Conservation (phyloP, 2,113 vertebrate genomes). For the Petroica traversi region DNA sequence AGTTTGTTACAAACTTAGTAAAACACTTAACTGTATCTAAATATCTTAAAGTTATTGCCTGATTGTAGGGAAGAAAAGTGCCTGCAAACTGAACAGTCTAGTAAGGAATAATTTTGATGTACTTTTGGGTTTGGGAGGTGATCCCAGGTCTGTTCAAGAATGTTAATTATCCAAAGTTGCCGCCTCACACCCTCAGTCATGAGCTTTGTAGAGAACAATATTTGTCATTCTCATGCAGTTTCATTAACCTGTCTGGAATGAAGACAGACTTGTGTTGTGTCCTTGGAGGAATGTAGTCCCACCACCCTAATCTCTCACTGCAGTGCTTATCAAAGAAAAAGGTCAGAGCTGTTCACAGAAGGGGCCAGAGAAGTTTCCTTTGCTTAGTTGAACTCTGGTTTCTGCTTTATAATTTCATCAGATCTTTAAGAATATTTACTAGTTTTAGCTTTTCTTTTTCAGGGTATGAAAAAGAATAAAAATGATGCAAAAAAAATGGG, state of each 20-base stretch:
- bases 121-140: not conserved
- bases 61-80: not conserved
- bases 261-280: conserved; percentile 54
- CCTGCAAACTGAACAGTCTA: not conserved
- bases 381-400: not conserved
- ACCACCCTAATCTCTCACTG: conserved; percentile 5
- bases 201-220: conserved; percentile 27
- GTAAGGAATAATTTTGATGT: not conserved
- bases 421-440: not conserved
- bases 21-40: not conserved
- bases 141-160: not conserved
- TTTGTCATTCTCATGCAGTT: conserved; percentile 38
- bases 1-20: not conserved
- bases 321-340: not conserved
- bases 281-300: conserved; percentile 67
- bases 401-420: not conserved
- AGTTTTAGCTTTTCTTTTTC: conserved; percentile 27
- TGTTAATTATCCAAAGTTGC: not conserved
- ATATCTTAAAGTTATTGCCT: not conserved
- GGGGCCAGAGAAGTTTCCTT: not conserved
- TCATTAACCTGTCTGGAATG: conserved; percentile 61
- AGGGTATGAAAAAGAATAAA: conserved; percentile 93
- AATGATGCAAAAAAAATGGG: conserved; percentile 90
- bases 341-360: not conserved
- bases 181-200: not conserved